phyloP scores from a whole-genome alignment of 2,797 vertebrate genomes.

The Cheirogaleus major region DNA sequence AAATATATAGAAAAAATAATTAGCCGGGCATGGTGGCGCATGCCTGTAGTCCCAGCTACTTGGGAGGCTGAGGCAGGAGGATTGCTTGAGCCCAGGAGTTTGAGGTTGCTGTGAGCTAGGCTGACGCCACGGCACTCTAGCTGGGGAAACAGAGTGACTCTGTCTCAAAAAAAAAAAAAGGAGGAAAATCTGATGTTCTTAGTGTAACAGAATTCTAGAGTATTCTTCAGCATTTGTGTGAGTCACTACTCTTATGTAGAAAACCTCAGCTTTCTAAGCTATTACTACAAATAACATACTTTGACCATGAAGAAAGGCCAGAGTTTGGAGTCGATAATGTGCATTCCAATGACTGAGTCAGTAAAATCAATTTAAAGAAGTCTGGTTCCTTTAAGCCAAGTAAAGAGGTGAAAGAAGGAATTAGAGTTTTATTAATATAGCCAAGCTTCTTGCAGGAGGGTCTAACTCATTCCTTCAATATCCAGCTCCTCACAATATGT shows the following conservation, averaged over 20 bases:
- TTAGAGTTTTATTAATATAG: background rate
- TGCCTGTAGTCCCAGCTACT: no score
- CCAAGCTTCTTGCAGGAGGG: background rate
- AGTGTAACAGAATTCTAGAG: background rate
- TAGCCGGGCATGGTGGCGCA: no score
- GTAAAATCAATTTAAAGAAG: background rate
- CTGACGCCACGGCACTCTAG: no score
- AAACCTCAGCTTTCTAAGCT: background rate
- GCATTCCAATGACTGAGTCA: background rate
- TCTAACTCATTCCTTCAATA: background rate
- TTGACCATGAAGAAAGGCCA: background rate
- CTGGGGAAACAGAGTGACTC: no score
- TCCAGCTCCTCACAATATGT: background rate
- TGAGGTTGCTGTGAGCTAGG: no score
- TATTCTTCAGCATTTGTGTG: background rate
- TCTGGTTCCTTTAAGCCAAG: background rate
- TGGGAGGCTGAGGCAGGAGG: no score
- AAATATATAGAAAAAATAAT: no score
- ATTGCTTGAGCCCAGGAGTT: no score
- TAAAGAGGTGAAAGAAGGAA: background rate
- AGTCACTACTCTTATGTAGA: background rate
- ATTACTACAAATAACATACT: constrained; percentile 6
- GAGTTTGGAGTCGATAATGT: background rate
- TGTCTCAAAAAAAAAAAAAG: no score
- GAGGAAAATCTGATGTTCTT: background rate